Base-by-base conservation (phyloP, 2,888 invertebrate species). In the Microplitis deprimator region DNA sequence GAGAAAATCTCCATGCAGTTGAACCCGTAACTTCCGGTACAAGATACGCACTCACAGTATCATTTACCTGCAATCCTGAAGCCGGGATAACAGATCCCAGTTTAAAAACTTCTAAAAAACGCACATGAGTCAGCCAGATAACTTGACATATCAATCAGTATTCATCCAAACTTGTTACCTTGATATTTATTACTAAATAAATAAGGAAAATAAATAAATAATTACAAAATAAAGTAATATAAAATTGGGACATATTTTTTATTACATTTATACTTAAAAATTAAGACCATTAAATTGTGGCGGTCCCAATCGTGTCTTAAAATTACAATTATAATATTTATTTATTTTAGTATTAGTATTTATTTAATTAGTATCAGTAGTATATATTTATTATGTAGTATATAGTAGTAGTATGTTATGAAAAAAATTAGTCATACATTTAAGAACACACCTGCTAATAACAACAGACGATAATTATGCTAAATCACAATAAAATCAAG, bases 1-100 rank as follows among this genome's bases (percentile, higher is more conserved):
- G 93, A 62, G 97, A 97, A 90, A 97, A 97, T 90, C 88, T 93
- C 0, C 96, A 97, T 90, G 93, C 92, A 88, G 96, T 97, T 1
- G 97, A 97, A 89, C 93, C 93, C 89, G 95, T 97, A 5, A 92
- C 91, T 8, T 92, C 92, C 29, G 97, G 97, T 16, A 91, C 92
- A 13, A 91, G 97, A 86, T 96, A 94, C 89, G 96, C 96, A 5
- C 92, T 97, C 81, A 96, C 96, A 0, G 93, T 97, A 71, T 95
- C 96, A 67, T 97, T 97, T 88, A 96, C 96, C 5, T 97, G 97
- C 90, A 93, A 96, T 90, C 90, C 91, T 73, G 90, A 91, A 65
- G 92, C 92, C 87, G 93, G 94, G 29, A 95, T 96, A 85, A 89
- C 91, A 72, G 94, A 95, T 89, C 92, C 93, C 4, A 86, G 84